A percentile compares a stretch with the other conserved stretches of the same genome.
Evolutionary conservation across 2,113 vertebrate genomes (phyloP).

Genomic region (Petromus typicus): DNA sequence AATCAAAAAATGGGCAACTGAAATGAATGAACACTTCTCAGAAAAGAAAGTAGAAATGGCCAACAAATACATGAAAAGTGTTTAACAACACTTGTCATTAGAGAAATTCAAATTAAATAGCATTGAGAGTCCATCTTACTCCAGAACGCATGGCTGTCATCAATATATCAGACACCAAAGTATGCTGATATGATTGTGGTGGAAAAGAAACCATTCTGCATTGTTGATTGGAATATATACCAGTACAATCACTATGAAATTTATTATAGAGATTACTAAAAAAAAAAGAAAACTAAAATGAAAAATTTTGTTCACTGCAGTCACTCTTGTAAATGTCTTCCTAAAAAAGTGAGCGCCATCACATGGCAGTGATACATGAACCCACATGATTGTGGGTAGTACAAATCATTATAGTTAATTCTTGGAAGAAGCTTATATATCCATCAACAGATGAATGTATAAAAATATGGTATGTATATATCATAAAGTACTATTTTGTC

Average conservation of each 20-base stretch:
- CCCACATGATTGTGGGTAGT: background rate
- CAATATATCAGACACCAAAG: background rate
- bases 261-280: background rate
- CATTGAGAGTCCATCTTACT: background rate
- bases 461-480: background rate
- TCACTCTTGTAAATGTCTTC: background rate
- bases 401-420: background rate
- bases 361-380: background rate
- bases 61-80: background rate
- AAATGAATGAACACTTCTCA: background rate
- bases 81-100: background rate
- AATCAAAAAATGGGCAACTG: background rate
- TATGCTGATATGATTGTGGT: background rate
- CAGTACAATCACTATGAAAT: background rate
- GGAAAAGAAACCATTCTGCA: background rate
- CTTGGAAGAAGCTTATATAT: background rate
- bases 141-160: background rate
- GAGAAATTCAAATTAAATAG: background rate
- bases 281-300: background rate
- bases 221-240: background rate
- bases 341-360: background rate
- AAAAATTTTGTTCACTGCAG: background rate
- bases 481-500: background rate
- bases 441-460: background rate
- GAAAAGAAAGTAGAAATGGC: background rate